Evolutionary conservation across 2,888 invertebrate genomes (phyloP).

Genomic region (Leptopilina drosophilae): DNA sequence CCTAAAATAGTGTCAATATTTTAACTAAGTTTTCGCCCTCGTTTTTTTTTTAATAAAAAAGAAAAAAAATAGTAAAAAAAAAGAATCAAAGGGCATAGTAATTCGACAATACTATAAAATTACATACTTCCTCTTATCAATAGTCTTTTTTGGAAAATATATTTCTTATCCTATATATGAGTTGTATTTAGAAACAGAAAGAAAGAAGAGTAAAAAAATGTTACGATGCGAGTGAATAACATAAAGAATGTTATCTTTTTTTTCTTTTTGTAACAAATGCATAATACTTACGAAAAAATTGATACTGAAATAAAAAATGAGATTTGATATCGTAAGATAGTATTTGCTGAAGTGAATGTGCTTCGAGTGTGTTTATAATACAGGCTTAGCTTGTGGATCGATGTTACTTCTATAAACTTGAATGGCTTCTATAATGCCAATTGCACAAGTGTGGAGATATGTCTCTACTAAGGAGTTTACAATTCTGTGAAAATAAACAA

Average conservation of each 20-base stretch:
- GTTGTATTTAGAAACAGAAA: not conserved
- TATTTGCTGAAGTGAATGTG: conserved; percentile 31
- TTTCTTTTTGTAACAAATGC: conserved; percentile 1
- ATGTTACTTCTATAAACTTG: conserved; percentile 35
- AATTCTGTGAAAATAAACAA: conserved; percentile 36
- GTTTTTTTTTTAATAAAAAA: not conserved
- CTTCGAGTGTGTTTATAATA: conserved; percentile 24
- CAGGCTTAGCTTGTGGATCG: conserved; percentile 27
- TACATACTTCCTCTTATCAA: not conserved
- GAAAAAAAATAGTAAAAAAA: not conserved
- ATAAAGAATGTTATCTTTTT: conserved; percentile 25
- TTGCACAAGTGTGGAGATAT: conserved; percentile 39
- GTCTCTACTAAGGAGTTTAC: conserved; percentile 35
- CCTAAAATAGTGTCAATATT: conserved; percentile 57
- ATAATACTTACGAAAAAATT: conserved; percentile 38
- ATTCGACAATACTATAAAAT: not conserved
- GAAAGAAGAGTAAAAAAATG: conserved; percentile 14
- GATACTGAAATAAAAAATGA: conserved; percentile 36
- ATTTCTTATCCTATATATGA: no score
- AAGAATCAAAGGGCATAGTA: not conserved
- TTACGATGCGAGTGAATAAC: conserved; percentile 18
- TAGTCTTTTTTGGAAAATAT: not conserved
- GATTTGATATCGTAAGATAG: conserved; percentile 34
- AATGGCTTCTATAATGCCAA: conserved; percentile 38
- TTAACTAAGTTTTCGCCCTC: conserved; percentile 25